phyloP scores from a whole-genome alignment of 2,113 vertebrate genomes.

The Pungitius pungitius region DNA sequence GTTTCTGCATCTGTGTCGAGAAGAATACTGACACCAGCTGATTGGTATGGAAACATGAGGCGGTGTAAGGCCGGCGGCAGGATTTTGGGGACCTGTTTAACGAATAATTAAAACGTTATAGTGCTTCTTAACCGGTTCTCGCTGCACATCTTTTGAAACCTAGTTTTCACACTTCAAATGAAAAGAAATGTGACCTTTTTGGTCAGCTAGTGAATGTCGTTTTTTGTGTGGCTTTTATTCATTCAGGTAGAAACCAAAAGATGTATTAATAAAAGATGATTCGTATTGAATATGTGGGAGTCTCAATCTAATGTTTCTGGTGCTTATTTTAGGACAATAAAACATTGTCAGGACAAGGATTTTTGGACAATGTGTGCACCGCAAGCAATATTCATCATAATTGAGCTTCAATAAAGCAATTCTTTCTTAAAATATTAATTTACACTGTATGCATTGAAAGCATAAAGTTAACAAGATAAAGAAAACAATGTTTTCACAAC shows the following conservation, averaged over 20 bases:
- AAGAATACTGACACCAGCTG: not conserved
- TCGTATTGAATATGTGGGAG: not conserved
- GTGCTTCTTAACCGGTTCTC: not conserved
- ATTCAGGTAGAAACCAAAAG: not conserved
- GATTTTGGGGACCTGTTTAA: not conserved
- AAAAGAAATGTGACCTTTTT: not conserved
- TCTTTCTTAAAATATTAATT: not conserved
- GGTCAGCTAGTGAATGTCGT: not conserved
- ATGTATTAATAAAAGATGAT: not conserved
- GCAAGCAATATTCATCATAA: not conserved
- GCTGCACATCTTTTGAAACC: not conserved
- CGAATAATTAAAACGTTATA: not conserved
- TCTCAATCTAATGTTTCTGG: not conserved
- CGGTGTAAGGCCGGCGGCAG: not conserved
- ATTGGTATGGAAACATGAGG: not conserved
- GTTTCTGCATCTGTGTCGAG: slow-evolving; percentile 22
- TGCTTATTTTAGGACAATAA: not conserved
- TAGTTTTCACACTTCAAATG: not conserved
- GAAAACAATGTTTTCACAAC: not conserved
- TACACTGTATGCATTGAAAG: not conserved
- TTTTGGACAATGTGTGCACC: not conserved
- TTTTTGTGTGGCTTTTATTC: not conserved
- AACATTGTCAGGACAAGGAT: not conserved
- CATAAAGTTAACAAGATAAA: not conserved
- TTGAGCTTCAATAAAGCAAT: no score